phyloP scores from a whole-genome alignment of 2,113 vertebrate species.

The Anoplopoma fimbria region DNA sequence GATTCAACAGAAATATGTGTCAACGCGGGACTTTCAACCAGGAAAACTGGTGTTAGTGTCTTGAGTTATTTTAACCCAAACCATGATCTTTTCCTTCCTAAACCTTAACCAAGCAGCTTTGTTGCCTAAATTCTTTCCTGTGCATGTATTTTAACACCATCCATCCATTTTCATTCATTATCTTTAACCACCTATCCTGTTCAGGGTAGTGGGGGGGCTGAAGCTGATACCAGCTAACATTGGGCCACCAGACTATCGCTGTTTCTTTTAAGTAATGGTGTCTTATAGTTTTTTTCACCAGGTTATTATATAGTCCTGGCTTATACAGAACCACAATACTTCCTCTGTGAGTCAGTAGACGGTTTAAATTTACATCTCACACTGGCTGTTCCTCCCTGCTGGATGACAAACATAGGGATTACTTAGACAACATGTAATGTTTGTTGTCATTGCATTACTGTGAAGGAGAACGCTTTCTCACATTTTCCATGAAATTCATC shows the following conservation, averaged over 20 bases:
- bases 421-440: background rate
- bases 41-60: background rate
- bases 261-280: too few species aligned
- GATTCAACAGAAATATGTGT: too few species aligned
- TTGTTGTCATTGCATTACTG: slow-evolving; percentile 37
- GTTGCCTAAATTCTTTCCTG: background rate
- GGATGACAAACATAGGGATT: background rate
- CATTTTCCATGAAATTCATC: background rate
- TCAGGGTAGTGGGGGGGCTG: too few species aligned
- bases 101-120: background rate
- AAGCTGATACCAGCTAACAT: too few species aligned
- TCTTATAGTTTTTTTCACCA: background rate
- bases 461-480: background rate
- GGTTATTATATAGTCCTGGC: background rate
- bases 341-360: background rate
- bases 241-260: too few species aligned
- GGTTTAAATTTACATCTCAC: background rate
- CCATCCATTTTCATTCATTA: too few species aligned
- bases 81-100: background rate
- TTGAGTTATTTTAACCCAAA: background rate
- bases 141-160: too few species aligned
- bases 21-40: background rate
- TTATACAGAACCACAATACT: background rate
- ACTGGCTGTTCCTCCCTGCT: background rate
- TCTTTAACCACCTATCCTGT: too few species aligned